Conservation (phyloP, 2,797 vertebrate genomes). For the Phoxinus dragarum region DNA sequence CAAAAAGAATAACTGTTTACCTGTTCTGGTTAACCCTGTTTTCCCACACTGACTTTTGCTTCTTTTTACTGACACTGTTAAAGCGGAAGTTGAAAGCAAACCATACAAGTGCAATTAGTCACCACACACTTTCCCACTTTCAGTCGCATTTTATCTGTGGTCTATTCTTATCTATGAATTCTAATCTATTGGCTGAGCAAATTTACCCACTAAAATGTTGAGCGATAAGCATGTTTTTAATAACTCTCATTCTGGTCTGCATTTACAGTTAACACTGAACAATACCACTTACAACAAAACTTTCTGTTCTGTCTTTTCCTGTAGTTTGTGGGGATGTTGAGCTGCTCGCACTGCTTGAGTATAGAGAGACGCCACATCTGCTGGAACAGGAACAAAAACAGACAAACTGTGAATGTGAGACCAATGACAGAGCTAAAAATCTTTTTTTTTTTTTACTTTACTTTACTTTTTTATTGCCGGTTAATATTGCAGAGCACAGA, state of each 20-base stretch:
- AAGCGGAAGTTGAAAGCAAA: slow-evolving; percentile 47
- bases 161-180: slow-evolving; percentile 3
- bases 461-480: neutral
- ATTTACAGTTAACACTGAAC: neutral
- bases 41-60: slow-evolving; percentile 73
- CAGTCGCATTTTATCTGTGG: neutral
- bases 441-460: too few relatives aligned
- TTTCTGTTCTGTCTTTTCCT: slow-evolving; percentile 38
- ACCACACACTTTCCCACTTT: neutral
- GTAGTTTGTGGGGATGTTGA: slow-evolving; percentile 40
- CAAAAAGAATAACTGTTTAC: slow-evolving; percentile 69
- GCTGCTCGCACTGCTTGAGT: slow-evolving; percentile 68
- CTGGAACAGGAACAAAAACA: slow-evolving; percentile 70
- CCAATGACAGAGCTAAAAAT: neutral
- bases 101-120: slow-evolving; percentile 20
- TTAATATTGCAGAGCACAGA: neutral
- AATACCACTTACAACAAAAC: slow-evolving; percentile 70
- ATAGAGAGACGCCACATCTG: slow-evolving; percentile 76
- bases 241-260: neutral
- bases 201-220: neutral
- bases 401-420: neutral
- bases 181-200: neutral
- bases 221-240: neutral
- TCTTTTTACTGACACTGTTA: slow-evolving; percentile 51
- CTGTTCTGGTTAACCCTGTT: slow-evolving; percentile 77